Conservation (phyloP, 2,113 vertebrate species). For the Dipodomys merriami region DNA sequence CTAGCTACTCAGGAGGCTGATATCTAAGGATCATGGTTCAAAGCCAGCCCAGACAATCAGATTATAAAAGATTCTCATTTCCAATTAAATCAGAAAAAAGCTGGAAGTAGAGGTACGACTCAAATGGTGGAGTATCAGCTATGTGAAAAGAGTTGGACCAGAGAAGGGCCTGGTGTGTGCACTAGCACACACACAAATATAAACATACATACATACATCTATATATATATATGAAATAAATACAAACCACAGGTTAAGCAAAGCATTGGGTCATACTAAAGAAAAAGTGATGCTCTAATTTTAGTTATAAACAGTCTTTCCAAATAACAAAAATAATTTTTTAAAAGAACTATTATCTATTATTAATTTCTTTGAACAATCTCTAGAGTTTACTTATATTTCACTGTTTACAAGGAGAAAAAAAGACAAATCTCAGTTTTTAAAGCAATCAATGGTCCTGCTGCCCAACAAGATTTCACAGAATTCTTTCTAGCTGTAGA, state of each 20-base stretch:
- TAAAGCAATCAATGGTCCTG: slow-evolving; percentile 17
- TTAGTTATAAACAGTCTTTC: not conserved
- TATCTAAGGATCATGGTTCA: too few species aligned
- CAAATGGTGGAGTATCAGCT: too few species aligned
- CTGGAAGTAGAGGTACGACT: too few species aligned
- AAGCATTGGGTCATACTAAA: not conserved
- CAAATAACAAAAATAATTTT: not conserved
- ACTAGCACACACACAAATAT: too few species aligned
- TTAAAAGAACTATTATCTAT: not conserved
- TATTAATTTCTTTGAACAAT: not conserved
- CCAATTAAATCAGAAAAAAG: too few species aligned
- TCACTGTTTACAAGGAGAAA: not conserved
- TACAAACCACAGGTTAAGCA: not conserved
- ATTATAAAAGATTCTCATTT: too few species aligned
- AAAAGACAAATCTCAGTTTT: not conserved
- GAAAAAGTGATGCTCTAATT: slow-evolving; percentile 29
- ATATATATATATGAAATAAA: too few species aligned
- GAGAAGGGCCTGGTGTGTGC: too few species aligned
- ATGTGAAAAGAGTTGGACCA: too few species aligned
- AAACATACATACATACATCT: too few species aligned
- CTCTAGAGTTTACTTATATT: slow-evolving; percentile 24
- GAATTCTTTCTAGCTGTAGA: not conserved
- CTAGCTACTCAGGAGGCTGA: too few species aligned
- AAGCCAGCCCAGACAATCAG: too few species aligned
- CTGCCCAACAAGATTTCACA: not conserved